Evolutionary conservation across 1,140 invertebrate species (phyloP).

Genomic region (Globodera rostochiensis): DNA sequence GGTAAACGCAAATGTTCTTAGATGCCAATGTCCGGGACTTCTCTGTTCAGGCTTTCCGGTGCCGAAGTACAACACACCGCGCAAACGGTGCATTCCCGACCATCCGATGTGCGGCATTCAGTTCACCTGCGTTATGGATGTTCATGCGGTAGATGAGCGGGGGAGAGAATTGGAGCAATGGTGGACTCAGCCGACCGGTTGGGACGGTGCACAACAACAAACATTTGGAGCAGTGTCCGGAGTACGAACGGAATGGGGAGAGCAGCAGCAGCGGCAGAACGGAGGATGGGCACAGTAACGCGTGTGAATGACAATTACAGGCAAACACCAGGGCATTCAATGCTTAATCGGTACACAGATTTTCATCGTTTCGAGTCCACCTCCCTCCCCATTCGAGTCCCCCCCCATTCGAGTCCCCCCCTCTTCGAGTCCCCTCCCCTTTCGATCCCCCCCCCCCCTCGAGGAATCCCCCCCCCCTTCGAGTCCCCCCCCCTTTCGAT

Average conservation of each 20-base stretch:
- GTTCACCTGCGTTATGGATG: slow-evolving; percentile 32
- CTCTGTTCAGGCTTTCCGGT: slow-evolving; percentile 13
- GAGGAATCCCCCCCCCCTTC: too few species aligned
- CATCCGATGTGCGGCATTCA: slow-evolving; percentile 23
- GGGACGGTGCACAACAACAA: not conserved
- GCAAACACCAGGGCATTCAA: too few species aligned
- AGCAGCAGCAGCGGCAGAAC: not conserved
- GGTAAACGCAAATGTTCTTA: not conserved
- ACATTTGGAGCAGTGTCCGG: not conserved
- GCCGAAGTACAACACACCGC: slow-evolving; percentile 16
- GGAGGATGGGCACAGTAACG: not conserved
- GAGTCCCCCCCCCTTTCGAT: too few species aligned
- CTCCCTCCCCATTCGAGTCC: too few species aligned
- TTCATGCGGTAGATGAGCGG: slow-evolving; percentile 15
- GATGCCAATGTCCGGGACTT: too few species aligned
- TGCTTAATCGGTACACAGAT: too few species aligned
- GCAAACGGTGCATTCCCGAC: slow-evolving; percentile 25
- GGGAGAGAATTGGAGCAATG: slow-evolving; percentile 13
- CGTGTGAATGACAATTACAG: too few species aligned
- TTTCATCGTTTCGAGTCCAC: too few species aligned
- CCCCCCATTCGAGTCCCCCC: too few species aligned
- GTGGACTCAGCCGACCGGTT: slow-evolving; percentile 11
- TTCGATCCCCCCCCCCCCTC: too few species aligned
- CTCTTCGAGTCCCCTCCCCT: too few species aligned
- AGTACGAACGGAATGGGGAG: not conserved